Conservation (phyloP, 2,888 invertebrate genomes). For the Eupelmus urozonus region DNA sequence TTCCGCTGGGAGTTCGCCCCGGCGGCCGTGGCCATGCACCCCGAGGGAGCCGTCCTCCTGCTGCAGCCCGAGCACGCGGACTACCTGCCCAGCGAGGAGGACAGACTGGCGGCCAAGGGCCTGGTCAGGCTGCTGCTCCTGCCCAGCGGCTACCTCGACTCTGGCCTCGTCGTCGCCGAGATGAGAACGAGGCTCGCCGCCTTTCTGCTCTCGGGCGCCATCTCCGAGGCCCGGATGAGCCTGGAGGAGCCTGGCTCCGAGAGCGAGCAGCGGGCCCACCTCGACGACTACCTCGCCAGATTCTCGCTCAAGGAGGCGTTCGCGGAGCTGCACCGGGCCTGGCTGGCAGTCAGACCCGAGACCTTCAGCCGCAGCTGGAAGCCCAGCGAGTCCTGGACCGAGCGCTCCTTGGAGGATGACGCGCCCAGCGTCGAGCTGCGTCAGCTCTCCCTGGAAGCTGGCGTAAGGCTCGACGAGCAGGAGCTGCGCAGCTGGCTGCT, state of each 20-base stretch:
- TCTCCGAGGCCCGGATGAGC: conserved; percentile 50
- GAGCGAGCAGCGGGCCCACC: conserved; percentile 4
- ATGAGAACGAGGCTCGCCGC: conserved; percentile 74
- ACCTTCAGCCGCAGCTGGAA: conserved; percentile 76
- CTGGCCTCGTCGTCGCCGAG: conserved; percentile 73
- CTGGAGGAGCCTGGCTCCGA: background rate
- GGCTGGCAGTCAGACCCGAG: conserved; percentile 76
- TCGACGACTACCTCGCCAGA: conserved; percentile 63
- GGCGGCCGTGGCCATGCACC: conserved; percentile 77
- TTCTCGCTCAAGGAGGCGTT: conserved; percentile 78
- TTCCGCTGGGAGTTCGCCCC: conserved; percentile 78
- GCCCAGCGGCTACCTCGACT: conserved; percentile 66
- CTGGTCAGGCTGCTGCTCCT: conserved; percentile 72
- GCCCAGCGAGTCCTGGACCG: background rate
- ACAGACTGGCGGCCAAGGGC: conserved; percentile 75
- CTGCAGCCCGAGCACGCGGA: conserved; percentile 74
- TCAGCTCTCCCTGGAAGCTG: conserved; percentile 60
- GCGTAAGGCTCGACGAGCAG: conserved; percentile 67
- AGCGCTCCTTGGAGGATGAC: conserved; percentile 50
- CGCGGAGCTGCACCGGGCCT: conserved; percentile 77
- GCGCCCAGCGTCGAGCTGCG: conserved; percentile 28
- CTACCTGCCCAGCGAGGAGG: conserved; percentile 73
- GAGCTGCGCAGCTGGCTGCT: conserved; percentile 69
- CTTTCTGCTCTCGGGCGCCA: conserved; percentile 64
- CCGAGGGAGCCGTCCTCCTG: conserved; percentile 75